Conservation (phyloP, 2,797 vertebrate species). For the Huso huso region DNA sequence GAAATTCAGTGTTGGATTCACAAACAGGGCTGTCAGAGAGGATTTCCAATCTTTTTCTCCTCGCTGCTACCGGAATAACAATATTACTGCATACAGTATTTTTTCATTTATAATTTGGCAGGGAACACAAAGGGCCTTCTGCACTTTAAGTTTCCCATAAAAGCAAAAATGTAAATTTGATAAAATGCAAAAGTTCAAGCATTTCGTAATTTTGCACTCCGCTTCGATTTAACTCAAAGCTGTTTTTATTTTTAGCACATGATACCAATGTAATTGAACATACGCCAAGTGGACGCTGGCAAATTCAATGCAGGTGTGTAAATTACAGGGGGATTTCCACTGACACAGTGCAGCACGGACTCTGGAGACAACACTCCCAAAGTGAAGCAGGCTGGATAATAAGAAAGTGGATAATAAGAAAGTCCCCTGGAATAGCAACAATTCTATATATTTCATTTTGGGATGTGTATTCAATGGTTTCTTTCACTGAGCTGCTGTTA, state of each 20-base stretch:
- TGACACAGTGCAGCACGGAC: neutral
- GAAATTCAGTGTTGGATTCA: too few species aligned
- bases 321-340: neutral
- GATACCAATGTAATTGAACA: constrained; percentile 1
- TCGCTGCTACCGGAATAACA: too few species aligned
- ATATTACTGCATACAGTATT: neutral
- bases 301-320: neutral
- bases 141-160: constrained; percentile 3
- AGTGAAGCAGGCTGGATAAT: too few species aligned
- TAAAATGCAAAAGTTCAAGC: constrained; percentile 8
- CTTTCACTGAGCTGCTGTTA: too few species aligned
- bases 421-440: too few species aligned
- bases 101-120: constrained; percentile 15
- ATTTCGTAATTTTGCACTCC: constrained; percentile 4
- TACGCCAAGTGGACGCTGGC: neutral
- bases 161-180: constrained; percentile 4
- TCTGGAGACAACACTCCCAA: too few species aligned
- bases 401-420: too few species aligned
- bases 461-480: too few species aligned
- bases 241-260: constrained; percentile 13
- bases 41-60: too few species aligned
- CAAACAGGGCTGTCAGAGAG: too few species aligned
- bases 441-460: too few species aligned
- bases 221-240: neutral
- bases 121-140: neutral